phyloP scores from a whole-genome alignment of 2,888 invertebrate species.

The Andrena flavipes region DNA sequence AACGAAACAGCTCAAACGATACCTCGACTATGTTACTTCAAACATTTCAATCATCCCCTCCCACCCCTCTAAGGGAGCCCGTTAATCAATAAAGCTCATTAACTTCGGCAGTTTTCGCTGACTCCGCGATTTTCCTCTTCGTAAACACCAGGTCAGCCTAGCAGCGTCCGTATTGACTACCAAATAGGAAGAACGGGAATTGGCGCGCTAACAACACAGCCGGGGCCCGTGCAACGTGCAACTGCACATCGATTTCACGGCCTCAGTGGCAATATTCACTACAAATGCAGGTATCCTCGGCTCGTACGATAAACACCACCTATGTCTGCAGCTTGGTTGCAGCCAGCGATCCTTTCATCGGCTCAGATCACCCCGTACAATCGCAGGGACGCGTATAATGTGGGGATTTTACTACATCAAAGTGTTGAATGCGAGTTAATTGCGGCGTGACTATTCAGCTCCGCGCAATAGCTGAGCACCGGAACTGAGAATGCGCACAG shows the following conservation, averaged over 20 bases:
- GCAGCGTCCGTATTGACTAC: constrained; percentile 30
- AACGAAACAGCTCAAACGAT: no score
- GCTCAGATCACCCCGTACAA: constrained; percentile 49
- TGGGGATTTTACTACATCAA: constrained; percentile 57
- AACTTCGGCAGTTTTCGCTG: not conserved
- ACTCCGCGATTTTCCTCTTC: not conserved
- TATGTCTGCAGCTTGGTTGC: constrained; percentile 43
- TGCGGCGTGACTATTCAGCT: constrained; percentile 66
- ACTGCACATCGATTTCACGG: constrained; percentile 60
- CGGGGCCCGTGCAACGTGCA: constrained; percentile 49
- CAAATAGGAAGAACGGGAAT: constrained; percentile 49
- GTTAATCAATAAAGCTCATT: not conserved
- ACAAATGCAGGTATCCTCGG: constrained; percentile 44
- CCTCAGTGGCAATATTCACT: constrained; percentile 56
- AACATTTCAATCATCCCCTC: no score
- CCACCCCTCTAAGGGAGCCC: no score
- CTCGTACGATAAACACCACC: constrained; percentile 62
- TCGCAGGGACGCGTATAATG: constrained; percentile 57
- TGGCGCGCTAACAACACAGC: constrained; percentile 39
- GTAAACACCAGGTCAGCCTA: constrained; percentile 19
- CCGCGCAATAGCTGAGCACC: constrained; percentile 45
- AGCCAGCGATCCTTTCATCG: constrained; percentile 62
- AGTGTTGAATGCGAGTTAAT: constrained; percentile 68
- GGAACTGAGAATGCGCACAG: constrained; percentile 13
- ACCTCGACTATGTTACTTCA: no score